Conservation (phyloP, 2,113 vertebrate species). For the Amphiprion percula region DNA sequence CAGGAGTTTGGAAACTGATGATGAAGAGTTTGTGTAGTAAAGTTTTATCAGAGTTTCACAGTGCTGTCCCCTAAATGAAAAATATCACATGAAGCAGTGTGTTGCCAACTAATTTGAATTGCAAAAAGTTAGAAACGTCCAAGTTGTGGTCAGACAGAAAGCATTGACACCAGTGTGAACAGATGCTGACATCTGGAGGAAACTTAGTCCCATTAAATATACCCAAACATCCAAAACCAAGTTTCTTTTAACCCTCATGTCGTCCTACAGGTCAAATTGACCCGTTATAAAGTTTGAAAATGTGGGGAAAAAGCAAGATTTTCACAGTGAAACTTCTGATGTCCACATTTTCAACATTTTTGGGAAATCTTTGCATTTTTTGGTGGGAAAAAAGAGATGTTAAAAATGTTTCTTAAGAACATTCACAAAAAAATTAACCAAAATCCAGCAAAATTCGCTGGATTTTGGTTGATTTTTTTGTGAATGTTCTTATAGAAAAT, state of each 20-base stretch:
- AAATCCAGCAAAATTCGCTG: too few relatives aligned
- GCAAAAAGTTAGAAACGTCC: background rate
- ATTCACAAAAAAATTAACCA: too few relatives aligned
- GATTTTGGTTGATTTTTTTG: too few relatives aligned
- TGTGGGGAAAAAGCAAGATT: too few relatives aligned
- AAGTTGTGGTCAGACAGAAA: background rate
- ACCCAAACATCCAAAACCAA: background rate
- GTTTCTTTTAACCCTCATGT: background rate
- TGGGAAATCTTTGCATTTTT: too few relatives aligned
- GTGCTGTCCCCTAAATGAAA: background rate
- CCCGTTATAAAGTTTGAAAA: too few relatives aligned
- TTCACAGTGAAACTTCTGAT: too few relatives aligned
- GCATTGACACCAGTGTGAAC: background rate
- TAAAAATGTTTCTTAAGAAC: too few relatives aligned
- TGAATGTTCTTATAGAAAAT: too few relatives aligned
- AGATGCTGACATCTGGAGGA: background rate
- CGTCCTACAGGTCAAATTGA: too few relatives aligned
- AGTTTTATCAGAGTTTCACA: background rate
- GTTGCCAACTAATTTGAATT: background rate
- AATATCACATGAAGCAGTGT: background rate
- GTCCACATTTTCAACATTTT: too few relatives aligned
- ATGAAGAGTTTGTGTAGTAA: background rate
- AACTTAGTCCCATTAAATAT: background rate
- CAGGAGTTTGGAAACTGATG: background rate
- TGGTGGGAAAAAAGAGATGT: too few relatives aligned